A percentile compares a stretch with the other conserved stretches of the same genome.
Evolutionary conservation across 2,888 invertebrate genomes (phyloP).

Genomic region (Drosophila neotestacea): DNA sequence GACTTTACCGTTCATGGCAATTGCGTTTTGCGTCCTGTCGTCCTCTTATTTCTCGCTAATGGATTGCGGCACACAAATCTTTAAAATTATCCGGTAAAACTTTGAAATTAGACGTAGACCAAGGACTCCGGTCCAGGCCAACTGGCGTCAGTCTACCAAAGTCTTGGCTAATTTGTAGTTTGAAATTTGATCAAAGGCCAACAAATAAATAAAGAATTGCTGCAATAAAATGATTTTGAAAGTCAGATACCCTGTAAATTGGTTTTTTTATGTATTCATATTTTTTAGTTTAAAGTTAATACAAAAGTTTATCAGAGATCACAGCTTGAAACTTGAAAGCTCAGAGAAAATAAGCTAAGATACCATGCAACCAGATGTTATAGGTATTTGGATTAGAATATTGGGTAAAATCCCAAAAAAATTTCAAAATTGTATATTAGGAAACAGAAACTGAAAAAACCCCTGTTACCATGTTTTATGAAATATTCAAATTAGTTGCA

Average conservation of each 20-base stretch:
- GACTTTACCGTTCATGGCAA: constrained; percentile 57
- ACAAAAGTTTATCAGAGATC: no score
- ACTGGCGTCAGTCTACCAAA: constrained; percentile 60
- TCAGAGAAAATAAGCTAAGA: no score
- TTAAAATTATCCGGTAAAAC: constrained; percentile 77
- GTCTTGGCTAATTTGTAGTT: constrained; percentile 75
- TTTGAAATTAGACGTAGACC: constrained; percentile 66
- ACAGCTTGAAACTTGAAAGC: no score
- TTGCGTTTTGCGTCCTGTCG: constrained; percentile 38
- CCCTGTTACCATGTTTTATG: no score
- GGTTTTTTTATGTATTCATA: background rate
- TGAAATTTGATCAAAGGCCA: constrained; percentile 81
- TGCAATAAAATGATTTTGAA: fast-evolving
- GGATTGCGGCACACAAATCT: constrained; percentile 80
- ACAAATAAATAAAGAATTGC: constrained; percentile 41
- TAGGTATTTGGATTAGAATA: no score
- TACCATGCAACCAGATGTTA: no score
- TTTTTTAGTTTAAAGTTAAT: no score
- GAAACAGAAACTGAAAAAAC: no score
- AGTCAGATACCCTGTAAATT: background rate
- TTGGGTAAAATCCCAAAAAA: no score
- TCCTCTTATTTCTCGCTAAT: constrained; percentile 55
- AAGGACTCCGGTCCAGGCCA: constrained; percentile 19
- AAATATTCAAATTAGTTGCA: no score
- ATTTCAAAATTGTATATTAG: no score